Evolutionary conservation across 2,797 vertebrate genomes (phyloP).

Genomic region (Neosalanx taihuensis): DNA sequence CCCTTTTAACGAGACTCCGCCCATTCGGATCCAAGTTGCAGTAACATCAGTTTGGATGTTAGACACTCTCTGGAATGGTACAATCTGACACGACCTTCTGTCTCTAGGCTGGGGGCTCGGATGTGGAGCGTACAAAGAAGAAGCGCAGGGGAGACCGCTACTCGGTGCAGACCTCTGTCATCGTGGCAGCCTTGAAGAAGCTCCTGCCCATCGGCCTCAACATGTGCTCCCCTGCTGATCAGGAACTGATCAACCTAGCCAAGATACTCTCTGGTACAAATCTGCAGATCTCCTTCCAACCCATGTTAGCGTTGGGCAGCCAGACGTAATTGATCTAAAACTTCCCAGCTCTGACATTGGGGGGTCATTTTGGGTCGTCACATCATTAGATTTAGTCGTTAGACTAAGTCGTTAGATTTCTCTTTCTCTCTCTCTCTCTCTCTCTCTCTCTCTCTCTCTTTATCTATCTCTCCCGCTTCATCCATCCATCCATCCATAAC

Average conservation of each 20-base stretch:
- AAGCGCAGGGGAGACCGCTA: slow-evolving; percentile 89
- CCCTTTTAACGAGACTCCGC: too few species aligned
- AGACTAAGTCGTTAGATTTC: too few species aligned
- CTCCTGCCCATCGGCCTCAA: slow-evolving; percentile 95
- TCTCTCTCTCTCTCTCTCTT: too few species aligned
- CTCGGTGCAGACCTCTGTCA: slow-evolving; percentile 90
- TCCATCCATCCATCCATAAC: too few species aligned
- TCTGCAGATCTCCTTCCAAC: too few species aligned
- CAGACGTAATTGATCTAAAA: too few species aligned
- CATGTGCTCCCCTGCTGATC: slow-evolving; percentile 95
- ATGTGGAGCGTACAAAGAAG: slow-evolving; percentile 91
- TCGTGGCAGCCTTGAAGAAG: slow-evolving; percentile 94
- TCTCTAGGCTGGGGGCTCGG: slow-evolving; percentile 84
- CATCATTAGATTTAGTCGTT: too few species aligned
- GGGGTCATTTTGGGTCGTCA: too few species aligned
- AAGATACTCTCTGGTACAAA: slow-evolving; percentile 62
- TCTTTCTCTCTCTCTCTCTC: too few species aligned
- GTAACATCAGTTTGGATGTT: neutral
- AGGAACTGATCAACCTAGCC: slow-evolving; percentile 88
- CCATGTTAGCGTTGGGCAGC: too few species aligned
- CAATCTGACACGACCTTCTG: slow-evolving; percentile 44
- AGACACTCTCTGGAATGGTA: neutral
- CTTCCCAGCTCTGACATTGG: too few species aligned
- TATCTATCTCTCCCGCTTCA: too few species aligned
- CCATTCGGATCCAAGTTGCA: neutral